These are phyloP conservation scores for Drosophila demipolita DNA, from an alignment of 2,888 invertebrate species.

Conservation along the genomic window DNA sequence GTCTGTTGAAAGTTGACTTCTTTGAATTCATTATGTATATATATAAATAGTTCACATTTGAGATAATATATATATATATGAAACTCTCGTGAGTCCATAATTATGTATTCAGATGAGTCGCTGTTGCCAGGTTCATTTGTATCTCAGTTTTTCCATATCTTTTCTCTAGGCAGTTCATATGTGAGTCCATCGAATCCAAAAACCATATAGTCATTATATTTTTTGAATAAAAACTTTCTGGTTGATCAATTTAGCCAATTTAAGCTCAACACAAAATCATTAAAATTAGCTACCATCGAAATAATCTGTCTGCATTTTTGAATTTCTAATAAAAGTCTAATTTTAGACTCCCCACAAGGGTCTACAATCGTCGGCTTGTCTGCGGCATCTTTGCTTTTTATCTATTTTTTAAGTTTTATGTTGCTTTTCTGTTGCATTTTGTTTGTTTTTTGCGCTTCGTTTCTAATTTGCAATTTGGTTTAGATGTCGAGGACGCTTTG, in stretches of 20 bases:
- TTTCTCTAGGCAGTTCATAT: too few species aligned
- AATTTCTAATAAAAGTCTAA: not conserved
- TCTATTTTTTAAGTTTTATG: constrained; percentile 61
- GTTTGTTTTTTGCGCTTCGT: constrained; percentile 55
- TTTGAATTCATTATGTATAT: not conserved
- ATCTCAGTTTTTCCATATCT: not conserved
- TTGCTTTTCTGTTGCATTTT: constrained; percentile 60
- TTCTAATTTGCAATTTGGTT: constrained; percentile 84
- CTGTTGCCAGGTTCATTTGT: fast-evolving
- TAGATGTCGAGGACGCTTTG: constrained; percentile 38
- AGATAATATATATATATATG: not conserved
- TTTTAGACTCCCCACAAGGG: not conserved
- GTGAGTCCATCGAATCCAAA: not conserved
- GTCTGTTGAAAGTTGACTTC: not conserved
- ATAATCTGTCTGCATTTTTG: not conserved
- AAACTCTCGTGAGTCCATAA: fast-evolving
- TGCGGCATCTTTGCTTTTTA: not conserved
- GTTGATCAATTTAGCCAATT: not conserved
- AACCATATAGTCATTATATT: not conserved
- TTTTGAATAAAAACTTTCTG: not conserved
- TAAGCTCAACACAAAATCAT: not conserved
- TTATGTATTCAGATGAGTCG: fast-evolving
- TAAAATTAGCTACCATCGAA: not conserved
- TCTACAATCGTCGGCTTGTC: not conserved
- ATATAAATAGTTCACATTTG: not conserved